Evolutionary conservation across 2,113 vertebrate genomes (phyloP).

Genomic region (Grammomys surdaster): DNA sequence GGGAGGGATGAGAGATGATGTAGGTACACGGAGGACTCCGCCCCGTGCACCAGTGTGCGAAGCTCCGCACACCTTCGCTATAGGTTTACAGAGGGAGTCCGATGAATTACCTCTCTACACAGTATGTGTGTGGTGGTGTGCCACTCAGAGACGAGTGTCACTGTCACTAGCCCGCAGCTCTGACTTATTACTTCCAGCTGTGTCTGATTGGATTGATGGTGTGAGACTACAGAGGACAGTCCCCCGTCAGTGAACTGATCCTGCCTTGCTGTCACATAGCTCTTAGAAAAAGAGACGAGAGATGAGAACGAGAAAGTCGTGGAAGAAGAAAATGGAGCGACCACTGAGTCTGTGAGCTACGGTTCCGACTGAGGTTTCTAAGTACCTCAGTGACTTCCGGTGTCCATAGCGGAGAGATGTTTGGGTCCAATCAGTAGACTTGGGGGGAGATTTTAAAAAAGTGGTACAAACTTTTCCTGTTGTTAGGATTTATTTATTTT

Average conservation of each 20-base stretch:
- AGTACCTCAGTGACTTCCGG: not conserved
- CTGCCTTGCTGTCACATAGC: not conserved
- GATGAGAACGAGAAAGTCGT: not conserved
- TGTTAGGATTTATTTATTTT: not conserved
- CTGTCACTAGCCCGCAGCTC: not conserved
- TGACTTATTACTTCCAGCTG: not conserved
- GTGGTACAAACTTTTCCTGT: not conserved
- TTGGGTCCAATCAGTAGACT: not conserved
- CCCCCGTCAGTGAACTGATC: not conserved
- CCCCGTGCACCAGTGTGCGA: rapidly evolving
- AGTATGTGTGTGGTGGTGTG: not conserved
- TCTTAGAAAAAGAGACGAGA: not conserved
- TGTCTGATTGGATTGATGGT: slow-evolving; percentile 28
- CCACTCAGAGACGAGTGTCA: not conserved
- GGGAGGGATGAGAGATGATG: not conserved
- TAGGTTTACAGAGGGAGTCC: not conserved
- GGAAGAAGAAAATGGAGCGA: not conserved
- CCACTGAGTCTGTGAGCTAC: not conserved
- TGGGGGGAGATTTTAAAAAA: not conserved
- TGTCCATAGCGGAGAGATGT: not conserved
- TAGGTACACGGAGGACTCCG: not conserved
- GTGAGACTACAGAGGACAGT: slow-evolving; percentile 14
- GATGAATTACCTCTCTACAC: not conserved
- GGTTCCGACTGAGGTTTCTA: not conserved
- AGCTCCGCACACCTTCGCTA: not conserved